Percentiles rank a stretch among this genome's conserved stretches.
Evolutionary conservation across 2,888 invertebrate genomes (phyloP).

Genomic region (Mesorhabditis spiculigera): DNA sequence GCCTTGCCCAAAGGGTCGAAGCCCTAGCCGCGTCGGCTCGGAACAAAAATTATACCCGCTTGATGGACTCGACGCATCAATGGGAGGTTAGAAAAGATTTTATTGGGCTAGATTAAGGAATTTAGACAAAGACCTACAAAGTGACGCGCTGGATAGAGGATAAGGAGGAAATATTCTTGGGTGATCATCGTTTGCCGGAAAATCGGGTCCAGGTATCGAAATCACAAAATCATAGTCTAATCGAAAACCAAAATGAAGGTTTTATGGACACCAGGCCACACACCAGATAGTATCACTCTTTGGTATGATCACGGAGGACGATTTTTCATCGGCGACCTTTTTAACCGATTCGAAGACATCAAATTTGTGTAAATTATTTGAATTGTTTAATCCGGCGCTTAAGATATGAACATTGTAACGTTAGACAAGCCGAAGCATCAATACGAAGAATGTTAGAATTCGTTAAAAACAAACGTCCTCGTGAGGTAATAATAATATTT

Average conservation of each 20-base stretch:
- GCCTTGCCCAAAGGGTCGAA: conserved; percentile 35
- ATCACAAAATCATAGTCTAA: background rate
- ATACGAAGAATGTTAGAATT: conserved; percentile 33
- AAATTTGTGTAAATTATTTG: conserved; percentile 26
- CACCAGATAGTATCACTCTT: conserved; percentile 36
- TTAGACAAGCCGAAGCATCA: conserved; percentile 34
- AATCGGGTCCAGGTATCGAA: conserved; percentile 25
- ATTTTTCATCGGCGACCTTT: conserved; percentile 38
- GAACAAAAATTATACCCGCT: conserved; percentile 37
- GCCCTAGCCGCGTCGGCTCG: conserved; percentile 31
- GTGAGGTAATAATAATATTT: background rate
- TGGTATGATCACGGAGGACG: conserved; percentile 34
- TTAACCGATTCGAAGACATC: conserved; percentile 39
- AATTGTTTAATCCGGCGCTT: conserved; percentile 10
- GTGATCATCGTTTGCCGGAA: conserved; percentile 19
- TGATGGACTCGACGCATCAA: conserved; percentile 40
- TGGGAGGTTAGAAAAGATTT: conserved; percentile 28
- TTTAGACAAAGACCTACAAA: conserved; percentile 36
- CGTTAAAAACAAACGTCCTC: conserved; percentile 17
- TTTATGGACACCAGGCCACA: conserved; percentile 40
- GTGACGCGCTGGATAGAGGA: conserved; percentile 40
- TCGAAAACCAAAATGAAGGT: conserved; percentile 16
- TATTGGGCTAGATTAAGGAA: background rate
- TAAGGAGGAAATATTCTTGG: conserved; percentile 31
- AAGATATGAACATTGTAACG: conserved; percentile 36